Evolutionary conservation across 2,888 invertebrate species (phyloP).

Genomic region (Perithous albicinctus): DNA sequence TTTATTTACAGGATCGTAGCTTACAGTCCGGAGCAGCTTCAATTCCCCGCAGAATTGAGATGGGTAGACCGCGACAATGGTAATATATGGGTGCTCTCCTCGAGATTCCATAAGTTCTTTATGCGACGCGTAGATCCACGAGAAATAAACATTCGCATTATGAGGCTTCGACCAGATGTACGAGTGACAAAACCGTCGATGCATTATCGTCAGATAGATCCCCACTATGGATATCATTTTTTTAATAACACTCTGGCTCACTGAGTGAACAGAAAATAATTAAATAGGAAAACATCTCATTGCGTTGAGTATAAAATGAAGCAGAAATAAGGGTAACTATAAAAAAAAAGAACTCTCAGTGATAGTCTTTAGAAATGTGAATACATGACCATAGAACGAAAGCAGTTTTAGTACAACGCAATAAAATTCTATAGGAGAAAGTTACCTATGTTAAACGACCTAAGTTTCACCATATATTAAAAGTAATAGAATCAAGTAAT

Average conservation of each 20-base stretch:
- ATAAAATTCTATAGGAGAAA: neutral
- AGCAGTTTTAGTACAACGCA: neutral
- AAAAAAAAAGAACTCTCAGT: neutral
- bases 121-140: conserved; percentile 88
- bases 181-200: conserved; percentile 45
- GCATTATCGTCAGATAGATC: conserved; percentile 46
- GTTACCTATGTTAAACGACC: too few relatives aligned
- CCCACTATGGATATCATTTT: conserved; percentile 61
- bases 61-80: conserved; percentile 89
- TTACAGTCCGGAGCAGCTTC: conserved; percentile 89
- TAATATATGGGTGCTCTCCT: conserved; percentile 90
- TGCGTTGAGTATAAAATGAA: neutral
- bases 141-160: conserved; percentile 91
- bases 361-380: neutral
- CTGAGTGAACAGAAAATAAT: conserved; percentile 19
- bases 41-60: conserved; percentile 92
- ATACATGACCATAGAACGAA: neutral
- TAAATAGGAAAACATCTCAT: neutral
- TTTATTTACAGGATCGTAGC: conserved; percentile 88
- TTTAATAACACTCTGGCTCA: conserved; percentile 74
- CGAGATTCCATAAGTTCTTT: conserved; percentile 93
- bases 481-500: too few relatives aligned
- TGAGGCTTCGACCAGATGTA: conserved; percentile 85
- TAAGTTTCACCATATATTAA: too few relatives aligned
- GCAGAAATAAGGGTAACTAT: neutral